These are phyloP conservation scores for Druon quercuslanigerum DNA, from an alignment of 1,140 invertebrate species.

Conservation along the genomic window DNA sequence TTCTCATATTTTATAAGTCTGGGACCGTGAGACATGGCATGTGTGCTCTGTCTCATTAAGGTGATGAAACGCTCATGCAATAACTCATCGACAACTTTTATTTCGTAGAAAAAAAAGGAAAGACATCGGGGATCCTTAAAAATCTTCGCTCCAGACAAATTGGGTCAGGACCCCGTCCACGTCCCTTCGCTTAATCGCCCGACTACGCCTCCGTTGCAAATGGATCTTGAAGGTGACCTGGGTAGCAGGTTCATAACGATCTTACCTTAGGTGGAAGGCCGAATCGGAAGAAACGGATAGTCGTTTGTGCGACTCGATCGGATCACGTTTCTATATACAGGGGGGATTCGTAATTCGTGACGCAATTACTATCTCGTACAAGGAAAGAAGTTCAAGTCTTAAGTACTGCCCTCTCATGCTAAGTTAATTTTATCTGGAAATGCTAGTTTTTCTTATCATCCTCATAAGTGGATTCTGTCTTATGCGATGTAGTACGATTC, in stretches of 20 bases:
- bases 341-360: conserved; percentile 12
- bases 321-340: conserved; percentile 15
- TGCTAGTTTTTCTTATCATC: not conserved
- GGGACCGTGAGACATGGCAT: no score
- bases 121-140: no score
- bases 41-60: not conserved
- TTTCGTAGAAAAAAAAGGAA: conserved; percentile 11
- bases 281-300: conserved; percentile 30
- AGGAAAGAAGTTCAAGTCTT: conserved; percentile 7
- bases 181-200: conserved; percentile 25
- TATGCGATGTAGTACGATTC: no score
- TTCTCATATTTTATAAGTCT: no score
- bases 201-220: conserved; percentile 38
- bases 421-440: conserved; percentile 24
- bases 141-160: conserved; percentile 20
- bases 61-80: not conserved
- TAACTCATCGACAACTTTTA: not conserved
- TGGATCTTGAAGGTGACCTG: conserved; percentile 39
- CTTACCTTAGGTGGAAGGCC: conserved; percentile 33
- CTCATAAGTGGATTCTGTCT: no score
- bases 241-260: conserved; percentile 37
- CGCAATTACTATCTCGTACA: conserved; percentile 28
- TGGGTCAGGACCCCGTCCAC: conserved; percentile 9
- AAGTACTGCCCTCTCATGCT: conserved; percentile 9
- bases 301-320: conserved; percentile 9